Base-by-base conservation (phyloP, 2,888 invertebrate species). In the Clunio marinus region DNA sequence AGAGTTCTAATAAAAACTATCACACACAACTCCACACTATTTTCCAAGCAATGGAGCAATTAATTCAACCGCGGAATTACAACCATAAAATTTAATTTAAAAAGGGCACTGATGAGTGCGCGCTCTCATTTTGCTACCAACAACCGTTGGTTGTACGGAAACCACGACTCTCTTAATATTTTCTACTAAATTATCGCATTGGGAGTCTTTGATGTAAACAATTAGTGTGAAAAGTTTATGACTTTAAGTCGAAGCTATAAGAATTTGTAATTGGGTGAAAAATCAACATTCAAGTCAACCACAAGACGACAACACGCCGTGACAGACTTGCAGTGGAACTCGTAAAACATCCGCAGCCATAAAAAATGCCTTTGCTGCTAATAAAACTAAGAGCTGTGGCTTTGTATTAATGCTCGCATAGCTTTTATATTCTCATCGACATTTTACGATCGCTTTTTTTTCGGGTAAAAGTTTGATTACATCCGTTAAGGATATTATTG, bases 401-500 rank as follows among this genome's bases (percentile, higher is more conserved):
- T 17, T 51, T 51, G 51, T 8, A 51, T 8, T 51, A 51, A 51
- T 51, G 51, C 20, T 20, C 51, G 20, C n/a, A 51, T 20, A 51
- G 51, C 7, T 20, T 17, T 51, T 51, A 51, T 51, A 17, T 17
- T 8, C 22, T 51, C 51, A 41, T n/a, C n/a, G 15, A 41, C 41
- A 41, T 41, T 41, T 41, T 41, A 41, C 41, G 41, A 41, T 41
- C 41, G 41, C 32, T 15, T 41, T 41, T 10, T 41, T 41, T 41
- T 41, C 65, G 51, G 25, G 20, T 27, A 35, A 66, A 51, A 66
- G 51, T 66, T 66, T 55, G 66, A 66, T 66, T 66, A 55, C 66
- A 55, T 66, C 66, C 66, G 66, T 66, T 66, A 66, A 65, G 66
- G 66, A 66, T 66, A 66, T 55, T 55, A 66, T 37, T 55, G 55